phyloP scores from a whole-genome alignment of 2,888 invertebrate species.

The Diploptera punctata region DNA sequence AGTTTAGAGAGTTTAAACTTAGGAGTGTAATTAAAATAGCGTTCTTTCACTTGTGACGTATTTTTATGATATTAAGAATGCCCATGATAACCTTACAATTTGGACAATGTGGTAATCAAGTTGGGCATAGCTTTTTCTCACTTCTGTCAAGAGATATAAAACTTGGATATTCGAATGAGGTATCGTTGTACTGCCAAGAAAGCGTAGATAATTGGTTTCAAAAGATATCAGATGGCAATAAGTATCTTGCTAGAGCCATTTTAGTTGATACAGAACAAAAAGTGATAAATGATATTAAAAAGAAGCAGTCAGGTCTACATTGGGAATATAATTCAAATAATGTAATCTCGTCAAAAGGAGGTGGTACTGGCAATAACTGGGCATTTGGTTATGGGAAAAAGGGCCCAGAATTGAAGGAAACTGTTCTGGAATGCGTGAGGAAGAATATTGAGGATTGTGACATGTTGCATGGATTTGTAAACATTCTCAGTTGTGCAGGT shows the following conservation, averaged over 20 bases:
- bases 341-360: conserved; percentile 54
- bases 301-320: conserved; percentile 43
- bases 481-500: conserved; percentile 59
- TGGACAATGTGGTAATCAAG: conserved; percentile 64
- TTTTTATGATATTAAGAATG: too few relatives aligned
- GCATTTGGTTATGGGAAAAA: conserved; percentile 58
- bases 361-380: conserved; percentile 63
- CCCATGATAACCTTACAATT: conserved; percentile 58
- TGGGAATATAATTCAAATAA: conserved; percentile 55
- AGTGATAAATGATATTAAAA: conserved; percentile 53
- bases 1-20: too few relatives aligned
- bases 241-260: conserved; percentile 55
- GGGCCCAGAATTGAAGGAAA: conserved; percentile 52
- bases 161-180: conserved; percentile 46
- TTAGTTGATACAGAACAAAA: conserved; percentile 61
- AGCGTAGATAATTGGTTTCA: conserved; percentile 57
- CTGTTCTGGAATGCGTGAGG: conserved; percentile 54
- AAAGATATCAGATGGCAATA: conserved; percentile 50
- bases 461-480: conserved; percentile 55
- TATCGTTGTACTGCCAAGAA: conserved; percentile 49
- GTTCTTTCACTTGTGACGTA: too few relatives aligned
- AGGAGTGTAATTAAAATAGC: too few relatives aligned
- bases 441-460: conserved; percentile 57
- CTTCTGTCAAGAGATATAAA: conserved; percentile 54
- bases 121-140: conserved; percentile 57